These are phyloP conservation scores for Hyposoter didymator DNA, from an alignment of 2,888 invertebrate genomes.

Conservation along the genomic window DNA sequence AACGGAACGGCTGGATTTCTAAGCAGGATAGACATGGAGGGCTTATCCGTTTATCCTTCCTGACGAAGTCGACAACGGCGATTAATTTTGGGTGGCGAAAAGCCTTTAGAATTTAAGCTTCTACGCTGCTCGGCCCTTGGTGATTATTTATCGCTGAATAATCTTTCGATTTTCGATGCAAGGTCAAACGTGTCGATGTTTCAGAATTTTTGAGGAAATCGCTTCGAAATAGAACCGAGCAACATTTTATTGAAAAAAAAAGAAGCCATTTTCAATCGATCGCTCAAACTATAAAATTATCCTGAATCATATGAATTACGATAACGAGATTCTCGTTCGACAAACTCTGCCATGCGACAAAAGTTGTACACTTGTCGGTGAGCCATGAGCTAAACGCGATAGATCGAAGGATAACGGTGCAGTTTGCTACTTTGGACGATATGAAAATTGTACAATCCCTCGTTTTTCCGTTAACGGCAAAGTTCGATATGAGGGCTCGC, in stretches of 20 bases:
- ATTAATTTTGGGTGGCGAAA: conserved; percentile 37
- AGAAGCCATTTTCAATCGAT: background rate
- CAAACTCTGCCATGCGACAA: conserved; percentile 1
- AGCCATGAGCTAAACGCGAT: background rate
- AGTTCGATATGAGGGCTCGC: background rate
- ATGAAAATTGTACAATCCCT: conserved; percentile 15
- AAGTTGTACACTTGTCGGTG: conserved; percentile 9
- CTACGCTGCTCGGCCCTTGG: background rate
- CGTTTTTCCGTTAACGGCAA: background rate
- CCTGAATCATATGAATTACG: conserved; percentile 3
- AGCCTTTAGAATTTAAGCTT: background rate
- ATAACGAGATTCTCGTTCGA: conserved; percentile 53
- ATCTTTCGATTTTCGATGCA: background rate
- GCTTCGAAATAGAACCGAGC: background rate
- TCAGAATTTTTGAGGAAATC: background rate
- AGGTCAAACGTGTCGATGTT: background rate
- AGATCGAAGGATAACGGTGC: background rate
- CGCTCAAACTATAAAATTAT: background rate
- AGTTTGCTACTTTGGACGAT: background rate
- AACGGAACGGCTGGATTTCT: conserved; percentile 37
- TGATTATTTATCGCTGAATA: background rate
- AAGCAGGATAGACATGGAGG: conserved; percentile 62
- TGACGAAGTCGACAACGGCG: conserved; percentile 22
- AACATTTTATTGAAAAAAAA: background rate
- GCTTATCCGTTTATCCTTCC: conserved; percentile 38